phyloP scores from a whole-genome alignment of 2,113 vertebrate genomes.

The Pterophyllum scalare region DNA sequence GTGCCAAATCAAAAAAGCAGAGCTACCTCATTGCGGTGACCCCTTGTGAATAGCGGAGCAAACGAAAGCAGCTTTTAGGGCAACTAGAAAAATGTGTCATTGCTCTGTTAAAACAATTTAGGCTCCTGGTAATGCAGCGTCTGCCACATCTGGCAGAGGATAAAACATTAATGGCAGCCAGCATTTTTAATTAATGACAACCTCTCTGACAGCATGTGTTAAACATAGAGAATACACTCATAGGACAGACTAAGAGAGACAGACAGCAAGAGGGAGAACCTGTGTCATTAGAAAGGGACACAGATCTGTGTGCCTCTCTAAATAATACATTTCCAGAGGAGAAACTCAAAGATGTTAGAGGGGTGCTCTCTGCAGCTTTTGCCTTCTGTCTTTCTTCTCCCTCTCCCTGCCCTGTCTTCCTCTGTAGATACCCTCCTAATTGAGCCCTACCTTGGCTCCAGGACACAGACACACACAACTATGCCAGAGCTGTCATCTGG shows the following conservation, averaged over 20 bases:
- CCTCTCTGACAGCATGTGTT: constrained; percentile 10
- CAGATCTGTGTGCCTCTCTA: constrained; percentile 36
- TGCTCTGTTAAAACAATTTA: neutral
- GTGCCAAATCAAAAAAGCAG: neutral
- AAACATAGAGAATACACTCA: constrained; percentile 22
- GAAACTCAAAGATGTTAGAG: neutral
- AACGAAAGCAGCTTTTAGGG: neutral
- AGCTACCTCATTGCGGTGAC: neutral
- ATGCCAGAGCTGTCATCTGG: constrained; percentile 44
- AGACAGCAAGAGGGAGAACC: neutral
- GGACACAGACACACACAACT: constrained; percentile 36
- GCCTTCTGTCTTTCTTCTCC: neutral
- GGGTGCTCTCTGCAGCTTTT: constrained; percentile 13
- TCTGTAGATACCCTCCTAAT: constrained; percentile 43
- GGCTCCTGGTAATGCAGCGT: neutral
- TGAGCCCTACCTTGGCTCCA: constrained; percentile 49
- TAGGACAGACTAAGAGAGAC: neutral
- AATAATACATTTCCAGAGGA: constrained; percentile 58
- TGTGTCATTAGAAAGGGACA: constrained; percentile 15
- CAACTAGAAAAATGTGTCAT: neutral
- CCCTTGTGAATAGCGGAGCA: neutral
- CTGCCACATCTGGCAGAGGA: neutral
- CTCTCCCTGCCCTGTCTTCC: neutral
- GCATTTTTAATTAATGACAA: constrained; percentile 20
- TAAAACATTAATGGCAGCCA: constrained; percentile 3